Percentiles rank a stretch among this genome's conserved stretches.
Conservation (phyloP, 2,888 invertebrate genomes). For the Scaptomyza parva region DNA sequence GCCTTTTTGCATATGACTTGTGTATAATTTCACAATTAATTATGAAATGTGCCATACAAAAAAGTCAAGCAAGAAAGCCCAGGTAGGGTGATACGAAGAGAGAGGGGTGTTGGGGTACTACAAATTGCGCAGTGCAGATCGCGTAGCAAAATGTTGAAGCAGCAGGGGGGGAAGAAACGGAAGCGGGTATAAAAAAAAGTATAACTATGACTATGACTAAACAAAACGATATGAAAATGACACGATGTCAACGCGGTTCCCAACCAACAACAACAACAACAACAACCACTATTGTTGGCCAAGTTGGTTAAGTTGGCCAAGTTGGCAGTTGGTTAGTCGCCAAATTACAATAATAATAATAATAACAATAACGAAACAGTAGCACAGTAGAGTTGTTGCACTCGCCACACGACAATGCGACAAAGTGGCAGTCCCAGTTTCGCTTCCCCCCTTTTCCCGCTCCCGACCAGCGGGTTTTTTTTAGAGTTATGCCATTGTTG, state of each 20-base stretch:
- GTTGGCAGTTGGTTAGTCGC: conserved; percentile 38
- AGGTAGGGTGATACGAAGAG: neutral
- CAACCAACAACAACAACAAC: conserved; percentile 10
- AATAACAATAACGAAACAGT: conserved; percentile 67
- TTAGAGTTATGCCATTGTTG: conserved; percentile 58
- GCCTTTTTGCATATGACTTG: conserved; percentile 55
- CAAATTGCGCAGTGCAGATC: conserved; percentile 50
- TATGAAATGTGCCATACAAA: conserved; percentile 70
- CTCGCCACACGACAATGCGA: conserved; percentile 75
- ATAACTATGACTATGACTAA: conserved; percentile 77
- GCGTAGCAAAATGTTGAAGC: neutral
- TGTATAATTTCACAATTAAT: conserved; percentile 80
- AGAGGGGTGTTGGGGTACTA: conserved; percentile 13
- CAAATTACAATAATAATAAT: conserved; percentile 77
- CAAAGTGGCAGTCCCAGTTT: conserved; percentile 73
- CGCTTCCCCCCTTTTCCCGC: conserved; percentile 3
- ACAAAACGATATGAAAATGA: conserved; percentile 77
- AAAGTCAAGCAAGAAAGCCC: conserved; percentile 12
- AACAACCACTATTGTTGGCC: neutral
- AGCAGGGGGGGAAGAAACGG: neutral
- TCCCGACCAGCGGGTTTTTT: neutral
- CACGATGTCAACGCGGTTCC: conserved; percentile 75
- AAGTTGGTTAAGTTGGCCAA: conserved; percentile 23
- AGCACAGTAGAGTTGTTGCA: conserved; percentile 63
- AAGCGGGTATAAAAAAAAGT: conserved; percentile 43